phyloP scores from a whole-genome alignment of 2,113 vertebrate genomes.

The Corythoichthys haematopterus region DNA sequence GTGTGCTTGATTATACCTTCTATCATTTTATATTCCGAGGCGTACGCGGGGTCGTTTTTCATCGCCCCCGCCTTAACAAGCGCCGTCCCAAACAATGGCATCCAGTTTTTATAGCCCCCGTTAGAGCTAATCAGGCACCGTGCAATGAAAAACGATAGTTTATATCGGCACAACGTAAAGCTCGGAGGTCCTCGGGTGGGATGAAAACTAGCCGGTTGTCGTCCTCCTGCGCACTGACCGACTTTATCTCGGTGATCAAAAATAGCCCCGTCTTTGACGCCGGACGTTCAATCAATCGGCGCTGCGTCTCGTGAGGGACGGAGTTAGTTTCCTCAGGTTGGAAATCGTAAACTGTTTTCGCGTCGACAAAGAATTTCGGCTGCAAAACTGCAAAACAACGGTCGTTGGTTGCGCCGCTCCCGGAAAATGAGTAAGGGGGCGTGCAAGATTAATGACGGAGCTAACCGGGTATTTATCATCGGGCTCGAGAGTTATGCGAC shows the following conservation, averaged over 20 bases:
- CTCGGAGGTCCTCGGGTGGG: conserved; percentile 47
- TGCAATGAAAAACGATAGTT: conserved; percentile 57
- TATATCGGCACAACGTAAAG: conserved; percentile 50
- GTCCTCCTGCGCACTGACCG: conserved; percentile 32
- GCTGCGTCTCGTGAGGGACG: conserved; percentile 25
- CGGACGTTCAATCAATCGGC: conserved; percentile 38
- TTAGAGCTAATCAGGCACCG: conserved; percentile 62
- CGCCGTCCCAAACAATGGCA: conserved; percentile 32
- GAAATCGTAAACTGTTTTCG: conserved; percentile 8
- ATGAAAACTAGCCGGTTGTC: conserved; percentile 36
- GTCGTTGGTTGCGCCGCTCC: neutral
- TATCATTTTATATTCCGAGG: conserved; percentile 30
- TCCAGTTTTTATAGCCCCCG: conserved; percentile 51
- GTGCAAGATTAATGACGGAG: conserved; percentile 66
- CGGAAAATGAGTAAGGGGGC: conserved; percentile 48
- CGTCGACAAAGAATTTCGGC: conserved; percentile 19
- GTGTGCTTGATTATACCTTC: conserved; percentile 28
- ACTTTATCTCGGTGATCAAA: conserved; percentile 11
- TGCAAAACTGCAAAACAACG: conserved; percentile 21
- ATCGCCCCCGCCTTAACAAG: conserved; percentile 54
- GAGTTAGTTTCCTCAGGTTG: neutral
- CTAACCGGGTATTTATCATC: conserved; percentile 71
- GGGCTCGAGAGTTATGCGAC: conserved; percentile 68
- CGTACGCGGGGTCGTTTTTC: conserved; percentile 33
- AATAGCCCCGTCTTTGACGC: neutral